phyloP scores from a whole-genome alignment of 1,140 invertebrate species.

The Lasioglossum baleicum region DNA sequence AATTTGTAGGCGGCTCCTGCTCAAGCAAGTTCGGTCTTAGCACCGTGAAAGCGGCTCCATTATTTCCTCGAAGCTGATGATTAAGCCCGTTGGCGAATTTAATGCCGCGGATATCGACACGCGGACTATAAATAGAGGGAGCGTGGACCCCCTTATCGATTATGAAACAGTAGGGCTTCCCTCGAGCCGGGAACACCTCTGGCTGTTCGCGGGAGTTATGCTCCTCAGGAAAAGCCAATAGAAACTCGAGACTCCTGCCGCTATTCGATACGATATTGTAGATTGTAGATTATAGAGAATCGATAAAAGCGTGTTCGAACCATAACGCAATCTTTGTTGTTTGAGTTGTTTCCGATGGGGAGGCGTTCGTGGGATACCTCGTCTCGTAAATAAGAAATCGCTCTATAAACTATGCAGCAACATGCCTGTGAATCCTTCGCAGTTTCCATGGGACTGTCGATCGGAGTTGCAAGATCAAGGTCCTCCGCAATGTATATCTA shows the following conservation, averaged over 20 bases:
- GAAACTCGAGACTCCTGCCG: slow-evolving; percentile 20
- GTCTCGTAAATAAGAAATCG: too few relatives aligned
- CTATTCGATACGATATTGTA: neutral
- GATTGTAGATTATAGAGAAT: slow-evolving; percentile 1
- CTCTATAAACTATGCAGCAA: neutral
- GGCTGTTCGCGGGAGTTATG: slow-evolving; percentile 11
- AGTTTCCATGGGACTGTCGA: too few relatives aligned
- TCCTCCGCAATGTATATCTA: too few relatives aligned
- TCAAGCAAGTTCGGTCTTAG: slow-evolving; percentile 3
- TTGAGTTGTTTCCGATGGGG: neutral
- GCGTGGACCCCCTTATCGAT: slow-evolving; percentile 39
- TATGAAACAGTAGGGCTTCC: slow-evolving; percentile 43
- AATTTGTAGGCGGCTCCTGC: neutral
- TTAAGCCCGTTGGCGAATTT: slow-evolving; percentile 29
- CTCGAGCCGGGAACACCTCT: slow-evolving; percentile 18
- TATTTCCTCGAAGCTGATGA: slow-evolving; percentile 6
- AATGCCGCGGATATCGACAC: slow-evolving; percentile 33
- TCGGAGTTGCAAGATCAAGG: too few relatives aligned
- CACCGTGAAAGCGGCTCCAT: slow-evolving; percentile 18
- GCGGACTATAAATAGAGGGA: slow-evolving; percentile 36
- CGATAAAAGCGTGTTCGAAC: slow-evolving; percentile 16
- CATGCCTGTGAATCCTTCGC: neutral
- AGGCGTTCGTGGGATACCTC: too few relatives aligned
- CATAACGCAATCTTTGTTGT: neutral
- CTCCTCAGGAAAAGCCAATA: slow-evolving; percentile 28